Base-by-base conservation (phyloP, 2,888 invertebrate species). In the Campoplex nolae region DNA sequence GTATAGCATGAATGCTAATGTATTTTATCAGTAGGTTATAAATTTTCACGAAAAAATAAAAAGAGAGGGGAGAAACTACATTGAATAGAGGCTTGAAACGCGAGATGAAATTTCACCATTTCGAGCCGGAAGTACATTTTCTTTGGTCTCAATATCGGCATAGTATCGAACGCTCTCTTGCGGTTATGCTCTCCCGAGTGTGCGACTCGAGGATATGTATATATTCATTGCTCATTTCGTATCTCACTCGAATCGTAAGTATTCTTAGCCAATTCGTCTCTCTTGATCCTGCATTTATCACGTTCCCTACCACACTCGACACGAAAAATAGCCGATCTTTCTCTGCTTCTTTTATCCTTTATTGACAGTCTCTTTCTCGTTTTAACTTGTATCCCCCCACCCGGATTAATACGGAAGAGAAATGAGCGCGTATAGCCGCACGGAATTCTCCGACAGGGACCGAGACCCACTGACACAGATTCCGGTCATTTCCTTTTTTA, bases 381-480 rank as follows among this genome's bases (percentile, higher is more conserved):
- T 71, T 45, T 38, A 18, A 62, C 45, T 23, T 62, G 58, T 9
- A 13, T 67, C 65, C 62, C 77, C 76, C 82, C 77, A 78, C 80
- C 54, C 45, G 16, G 51, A 74, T 58, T 58, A n/a, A 23, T 28
- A 18, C 28, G 18, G 58, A 62, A 83, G 85, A 83, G 84, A 88
- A 88, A 85, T 71, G 58, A 48, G 84, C 42, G 23, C 67, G 58
- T 73, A 80, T 62, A 67, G 79, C 83, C 74, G 68, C 73, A 54
- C 85, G 83, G 68, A n/a, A 54, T 73, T 58, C 83, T 42, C 85
- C 81, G 87, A 84, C 85, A 85, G 90, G 91, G 91, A 90, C 91
- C 90, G 90, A 92, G 94, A 93, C 94, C 94, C 90, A 94, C 93
- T 94, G 92, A 93, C 94, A 92, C 91, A 90, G 89, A 94, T 94